Evolutionary conservation across 2,113 vertebrate species (phyloP).

Genomic region (Calonectris borealis): DNA sequence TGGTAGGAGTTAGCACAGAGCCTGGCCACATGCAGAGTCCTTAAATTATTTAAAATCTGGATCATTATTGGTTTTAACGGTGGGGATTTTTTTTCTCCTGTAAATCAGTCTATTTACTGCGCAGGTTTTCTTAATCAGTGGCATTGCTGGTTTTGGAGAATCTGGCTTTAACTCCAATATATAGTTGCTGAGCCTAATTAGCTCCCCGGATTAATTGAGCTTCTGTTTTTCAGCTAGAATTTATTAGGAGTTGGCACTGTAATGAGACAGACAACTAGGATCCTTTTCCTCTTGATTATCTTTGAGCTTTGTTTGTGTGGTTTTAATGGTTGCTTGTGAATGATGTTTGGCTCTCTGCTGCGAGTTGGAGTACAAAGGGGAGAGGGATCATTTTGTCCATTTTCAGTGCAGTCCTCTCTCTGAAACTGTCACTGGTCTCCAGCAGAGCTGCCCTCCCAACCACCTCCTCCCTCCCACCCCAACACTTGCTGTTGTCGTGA

Average conservation of each 20-base stretch:
- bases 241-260: not conserved
- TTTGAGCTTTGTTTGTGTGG: not conserved
- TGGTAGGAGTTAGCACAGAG: not conserved
- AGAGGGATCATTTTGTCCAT: not conserved
- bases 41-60: not conserved
- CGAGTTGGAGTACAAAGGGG: not conserved
- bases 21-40: not conserved
- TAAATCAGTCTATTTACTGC: not conserved
- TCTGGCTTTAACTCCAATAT: not conserved
- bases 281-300: not conserved
- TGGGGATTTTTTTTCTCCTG: not conserved
- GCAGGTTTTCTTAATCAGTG: not conserved
- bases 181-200: slow-evolving; percentile 33
- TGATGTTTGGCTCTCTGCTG: not conserved
- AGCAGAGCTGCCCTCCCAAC: not conserved
- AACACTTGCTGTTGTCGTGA: not conserved
- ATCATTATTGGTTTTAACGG: not conserved
- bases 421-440: not conserved
- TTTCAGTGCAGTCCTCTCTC: not conserved
- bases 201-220: slow-evolving; percentile 18
- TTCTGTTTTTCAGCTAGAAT: slow-evolving; percentile 13
- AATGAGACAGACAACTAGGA: not conserved
- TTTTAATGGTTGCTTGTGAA: not conserved
- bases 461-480: not conserved
- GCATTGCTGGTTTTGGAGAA: not conserved